These are phyloP conservation scores for Andrena bucephala DNA, from an alignment of 2,888 invertebrate species.

Conservation along the genomic window DNA sequence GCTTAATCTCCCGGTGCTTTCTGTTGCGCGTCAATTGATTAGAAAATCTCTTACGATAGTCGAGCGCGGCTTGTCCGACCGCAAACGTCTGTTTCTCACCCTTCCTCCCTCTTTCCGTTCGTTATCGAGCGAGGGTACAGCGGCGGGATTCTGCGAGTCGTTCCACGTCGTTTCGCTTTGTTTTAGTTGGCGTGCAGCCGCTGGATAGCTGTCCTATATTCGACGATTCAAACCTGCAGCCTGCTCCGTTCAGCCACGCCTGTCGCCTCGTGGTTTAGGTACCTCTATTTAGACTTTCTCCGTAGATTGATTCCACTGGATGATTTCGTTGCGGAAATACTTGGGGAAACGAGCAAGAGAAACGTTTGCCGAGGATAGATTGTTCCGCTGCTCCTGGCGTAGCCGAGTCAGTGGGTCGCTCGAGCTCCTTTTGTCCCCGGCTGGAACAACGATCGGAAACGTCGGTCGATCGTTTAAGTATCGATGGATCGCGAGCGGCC, in stretches of 20 bases:
- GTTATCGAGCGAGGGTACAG: slow-evolving; percentile 13
- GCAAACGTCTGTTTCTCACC: slow-evolving; percentile 8
- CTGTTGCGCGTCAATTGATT: background rate
- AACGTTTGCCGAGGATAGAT: background rate
- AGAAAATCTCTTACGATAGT: background rate
- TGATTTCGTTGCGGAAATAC: background rate
- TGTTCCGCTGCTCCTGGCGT: background rate
- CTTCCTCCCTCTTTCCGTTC: background rate
- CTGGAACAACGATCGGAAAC: slow-evolving; percentile 9
- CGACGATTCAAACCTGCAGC: background rate
- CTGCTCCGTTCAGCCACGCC: background rate
- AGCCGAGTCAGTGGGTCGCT: background rate
- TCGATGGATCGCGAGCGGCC: slow-evolving; percentile 36
- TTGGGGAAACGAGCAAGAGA: too few species aligned
- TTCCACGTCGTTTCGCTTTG: slow-evolving; percentile 1
- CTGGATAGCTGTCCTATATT: background rate
- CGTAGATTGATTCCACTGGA: slow-evolving; percentile 14
- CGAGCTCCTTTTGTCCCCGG: slow-evolving; percentile 11
- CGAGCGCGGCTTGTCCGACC: background rate
- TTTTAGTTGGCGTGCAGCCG: slow-evolving; percentile 5
- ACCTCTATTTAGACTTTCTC: slow-evolving; percentile 1
- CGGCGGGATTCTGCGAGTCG: background rate
- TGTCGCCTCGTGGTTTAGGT: background rate
- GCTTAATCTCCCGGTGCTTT: slow-evolving; percentile 9
- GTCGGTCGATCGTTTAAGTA: slow-evolving; percentile 46